Percentiles rank a stretch among this genome's conserved stretches.
These are phyloP conservation scores for Coenonympha arcania DNA, from an alignment of 2,888 invertebrate genomes.

Conservation along the genomic window DNA sequence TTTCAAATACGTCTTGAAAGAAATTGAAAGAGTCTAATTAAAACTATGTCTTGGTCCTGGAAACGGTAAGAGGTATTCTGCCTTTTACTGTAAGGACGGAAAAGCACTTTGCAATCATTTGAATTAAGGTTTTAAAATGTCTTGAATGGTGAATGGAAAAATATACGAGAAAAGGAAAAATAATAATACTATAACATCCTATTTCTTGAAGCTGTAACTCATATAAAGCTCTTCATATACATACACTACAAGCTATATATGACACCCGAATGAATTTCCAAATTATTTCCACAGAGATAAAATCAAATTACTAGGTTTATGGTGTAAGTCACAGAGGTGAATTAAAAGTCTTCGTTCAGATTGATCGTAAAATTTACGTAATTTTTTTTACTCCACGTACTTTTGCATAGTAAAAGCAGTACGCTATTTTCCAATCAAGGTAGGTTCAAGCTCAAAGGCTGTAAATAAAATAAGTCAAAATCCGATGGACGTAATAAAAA, in stretches of 20 bases:
- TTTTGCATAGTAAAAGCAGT: neutral
- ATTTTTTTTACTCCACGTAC: no score
- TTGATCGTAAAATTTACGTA: no score
- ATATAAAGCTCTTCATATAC: no score
- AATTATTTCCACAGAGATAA: no score
- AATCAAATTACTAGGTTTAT: no score
- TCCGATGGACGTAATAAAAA: slow-evolving; percentile 6
- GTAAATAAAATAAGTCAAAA: slow-evolving; percentile 1
- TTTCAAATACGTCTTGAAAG: slow-evolving; percentile 52
- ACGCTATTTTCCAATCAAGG: neutral
- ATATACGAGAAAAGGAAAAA: neutral
- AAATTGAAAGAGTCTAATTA: slow-evolving; percentile 60
- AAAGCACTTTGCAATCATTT: slow-evolving; percentile 50
- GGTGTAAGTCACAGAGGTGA: no score
- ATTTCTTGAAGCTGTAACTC: no score
- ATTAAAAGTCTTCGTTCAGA: no score
- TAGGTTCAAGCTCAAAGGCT: neutral
- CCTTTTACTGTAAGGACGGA: no score
- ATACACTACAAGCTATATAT: no score
- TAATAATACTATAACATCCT: no score
- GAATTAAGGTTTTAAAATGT: slow-evolving; percentile 49
- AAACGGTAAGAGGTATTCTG: slow-evolving; percentile 46
- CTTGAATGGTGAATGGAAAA: slow-evolving; percentile 27
- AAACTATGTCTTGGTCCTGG: slow-evolving; percentile 55
- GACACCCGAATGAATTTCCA: no score